Evolutionary conservation across 2,113 vertebrate species (phyloP).

Genomic region (Lucifuga dentata): DNA sequence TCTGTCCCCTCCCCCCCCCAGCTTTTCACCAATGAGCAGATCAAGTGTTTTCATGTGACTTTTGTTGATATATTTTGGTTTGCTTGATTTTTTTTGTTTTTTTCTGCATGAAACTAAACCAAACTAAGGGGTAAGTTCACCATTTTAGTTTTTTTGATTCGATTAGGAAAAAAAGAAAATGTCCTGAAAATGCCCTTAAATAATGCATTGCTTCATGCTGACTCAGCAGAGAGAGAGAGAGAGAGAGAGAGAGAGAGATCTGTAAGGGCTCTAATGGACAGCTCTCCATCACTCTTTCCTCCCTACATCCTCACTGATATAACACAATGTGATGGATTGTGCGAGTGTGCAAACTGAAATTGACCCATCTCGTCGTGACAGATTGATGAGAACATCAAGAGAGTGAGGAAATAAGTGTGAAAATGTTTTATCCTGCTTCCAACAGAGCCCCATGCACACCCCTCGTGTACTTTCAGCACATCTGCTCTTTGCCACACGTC

Average conservation of each 20-base stretch:
- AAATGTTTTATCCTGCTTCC: neutral
- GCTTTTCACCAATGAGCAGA: too few species aligned
- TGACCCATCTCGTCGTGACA: neutral
- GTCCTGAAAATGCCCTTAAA: neutral
- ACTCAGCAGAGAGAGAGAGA: conserved; percentile 43
- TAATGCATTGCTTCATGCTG: conserved; percentile 39
- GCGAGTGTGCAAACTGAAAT: neutral
- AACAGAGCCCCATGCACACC: conserved; percentile 2
- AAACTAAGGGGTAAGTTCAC: too few species aligned
- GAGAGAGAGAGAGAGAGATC: neutral
- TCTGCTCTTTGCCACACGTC: conserved; percentile 12
- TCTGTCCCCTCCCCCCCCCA: too few species aligned
- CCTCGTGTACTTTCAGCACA: neutral
- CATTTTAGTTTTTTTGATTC: too few species aligned
- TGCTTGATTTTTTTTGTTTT: too few species aligned
- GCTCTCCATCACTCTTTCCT: conserved; percentile 3
- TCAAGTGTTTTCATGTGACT: too few species aligned
- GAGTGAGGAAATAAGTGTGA: neutral
- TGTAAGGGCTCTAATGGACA: conserved; percentile 10
- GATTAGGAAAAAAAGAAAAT: too few species aligned
- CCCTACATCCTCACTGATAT: neutral
- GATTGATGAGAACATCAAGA: conserved; percentile 7
- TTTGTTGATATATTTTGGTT: too few species aligned
- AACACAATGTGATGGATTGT: neutral
- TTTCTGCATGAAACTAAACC: too few species aligned